Percentiles rank a stretch among this genome's conserved stretches.
phyloP scores from a whole-genome alignment of 2,797 vertebrate species.

The Danio kyathit region DNA sequence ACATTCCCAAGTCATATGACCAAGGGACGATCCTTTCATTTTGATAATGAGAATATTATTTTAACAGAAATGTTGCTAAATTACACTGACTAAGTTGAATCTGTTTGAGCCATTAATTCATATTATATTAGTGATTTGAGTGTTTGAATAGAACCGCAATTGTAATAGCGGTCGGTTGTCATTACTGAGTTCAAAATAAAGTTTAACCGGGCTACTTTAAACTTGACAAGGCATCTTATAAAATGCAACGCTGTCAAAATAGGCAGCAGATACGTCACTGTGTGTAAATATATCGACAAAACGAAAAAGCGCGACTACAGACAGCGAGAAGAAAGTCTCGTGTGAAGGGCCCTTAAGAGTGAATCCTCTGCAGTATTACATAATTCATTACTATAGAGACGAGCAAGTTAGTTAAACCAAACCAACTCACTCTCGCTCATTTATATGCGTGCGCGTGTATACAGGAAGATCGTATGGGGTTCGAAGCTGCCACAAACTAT shows the following conservation, averaged over 20 bases:
- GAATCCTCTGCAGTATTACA: conserved; percentile 80
- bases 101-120: too few relatives aligned
- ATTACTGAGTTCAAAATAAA: conserved; percentile 17
- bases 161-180: not conserved
- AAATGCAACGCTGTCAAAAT: not conserved
- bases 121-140: not conserved
- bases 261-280: not conserved
- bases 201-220: not conserved
- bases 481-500: not conserved
- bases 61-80: not conserved
- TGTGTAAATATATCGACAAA: not conserved
- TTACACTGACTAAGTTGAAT: not conserved
- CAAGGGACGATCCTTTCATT: not conserved
- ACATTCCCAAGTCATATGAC: conserved; percentile 29
- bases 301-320: not conserved
- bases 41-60: not conserved
- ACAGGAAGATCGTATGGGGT: not conserved
- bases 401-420: conserved; percentile 57
- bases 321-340: conserved; percentile 41
- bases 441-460: not conserved
- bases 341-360: conserved; percentile 64
- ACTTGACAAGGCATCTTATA: not conserved
- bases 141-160: not conserved
- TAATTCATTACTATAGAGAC: conserved; percentile 72
- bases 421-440: not conserved